A percentile compares a stretch with the other conserved stretches of the same genome.
phyloP scores from a whole-genome alignment of 1,140 invertebrate genomes.

The Eumeta japonica region DNA sequence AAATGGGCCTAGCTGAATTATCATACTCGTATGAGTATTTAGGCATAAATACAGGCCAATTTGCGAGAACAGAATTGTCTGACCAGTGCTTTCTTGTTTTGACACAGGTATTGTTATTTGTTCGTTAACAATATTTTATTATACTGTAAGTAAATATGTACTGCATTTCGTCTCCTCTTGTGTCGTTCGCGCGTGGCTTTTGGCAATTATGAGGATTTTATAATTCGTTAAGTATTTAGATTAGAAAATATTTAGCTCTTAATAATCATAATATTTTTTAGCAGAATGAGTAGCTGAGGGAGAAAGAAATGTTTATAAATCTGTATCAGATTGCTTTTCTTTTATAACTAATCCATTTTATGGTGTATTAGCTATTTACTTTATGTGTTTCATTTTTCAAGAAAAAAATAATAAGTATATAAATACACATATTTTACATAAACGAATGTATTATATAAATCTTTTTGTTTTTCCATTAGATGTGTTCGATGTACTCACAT shows the following conservation, averaged over 20 bases:
- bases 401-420: too few relatives aligned
- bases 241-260: too few relatives aligned
- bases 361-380: too few relatives aligned
- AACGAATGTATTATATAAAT: too few relatives aligned
- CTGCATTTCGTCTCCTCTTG: background rate
- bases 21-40: conserved; percentile 97
- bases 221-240: background rate
- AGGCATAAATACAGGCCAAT: conserved; percentile 79
- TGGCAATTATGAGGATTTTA: background rate
- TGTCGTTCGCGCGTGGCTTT: background rate
- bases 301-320: too few relatives aligned
- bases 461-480: too few relatives aligned
- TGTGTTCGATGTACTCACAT: too few relatives aligned
- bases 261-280: background rate
- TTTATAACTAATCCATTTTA: too few relatives aligned
- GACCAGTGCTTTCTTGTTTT: conserved; percentile 95
- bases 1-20: conserved; percentile 89
- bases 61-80: conserved; percentile 91
- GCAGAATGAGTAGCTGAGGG: too few relatives aligned
- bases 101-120: conserved; percentile 68
- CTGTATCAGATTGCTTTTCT: too few relatives aligned
- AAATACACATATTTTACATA: too few relatives aligned
- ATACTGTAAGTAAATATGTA: background rate
- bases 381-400: too few relatives aligned
- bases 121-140: background rate